Conservation (phyloP, 2,888 invertebrate species). For the Deilephila porcellus region DNA sequence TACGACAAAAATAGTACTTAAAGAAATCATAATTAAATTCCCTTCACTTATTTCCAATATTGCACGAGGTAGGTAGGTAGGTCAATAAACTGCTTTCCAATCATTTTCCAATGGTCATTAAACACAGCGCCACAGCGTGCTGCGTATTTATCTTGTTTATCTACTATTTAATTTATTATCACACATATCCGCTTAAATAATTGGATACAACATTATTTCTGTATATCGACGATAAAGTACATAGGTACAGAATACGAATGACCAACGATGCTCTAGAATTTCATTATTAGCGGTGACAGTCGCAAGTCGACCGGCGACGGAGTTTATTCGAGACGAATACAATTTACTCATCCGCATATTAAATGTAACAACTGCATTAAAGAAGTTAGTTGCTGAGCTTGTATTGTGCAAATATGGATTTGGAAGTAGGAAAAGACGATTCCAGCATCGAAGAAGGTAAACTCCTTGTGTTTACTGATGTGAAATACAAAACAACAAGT, state of each 20-base stretch:
- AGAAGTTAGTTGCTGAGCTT: neutral
- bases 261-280: neutral
- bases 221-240: constrained; percentile 14
- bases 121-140: neutral
- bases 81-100: neutral
- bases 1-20: neutral
- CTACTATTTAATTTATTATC: constrained; percentile 14
- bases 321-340: constrained; percentile 37
- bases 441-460: constrained; percentile 66
- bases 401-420: constrained; percentile 59
- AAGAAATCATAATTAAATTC: neutral
- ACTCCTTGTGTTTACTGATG: constrained; percentile 61
- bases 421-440: constrained; percentile 67
- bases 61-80: too few species aligned
- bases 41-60: neutral
- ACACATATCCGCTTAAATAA: constrained; percentile 4
- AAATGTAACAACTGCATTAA: constrained; percentile 41
- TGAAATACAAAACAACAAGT: constrained; percentile 33
- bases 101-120: neutral
- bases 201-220: neutral
- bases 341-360: constrained; percentile 64
- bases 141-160: constrained; percentile 5
- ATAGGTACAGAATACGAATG: constrained; percentile 1
- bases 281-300: neutral
- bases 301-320: neutral